These are phyloP conservation scores for Pedetes capensis DNA, from an alignment of 2,113 vertebrate genomes.

Conservation along the genomic window DNA sequence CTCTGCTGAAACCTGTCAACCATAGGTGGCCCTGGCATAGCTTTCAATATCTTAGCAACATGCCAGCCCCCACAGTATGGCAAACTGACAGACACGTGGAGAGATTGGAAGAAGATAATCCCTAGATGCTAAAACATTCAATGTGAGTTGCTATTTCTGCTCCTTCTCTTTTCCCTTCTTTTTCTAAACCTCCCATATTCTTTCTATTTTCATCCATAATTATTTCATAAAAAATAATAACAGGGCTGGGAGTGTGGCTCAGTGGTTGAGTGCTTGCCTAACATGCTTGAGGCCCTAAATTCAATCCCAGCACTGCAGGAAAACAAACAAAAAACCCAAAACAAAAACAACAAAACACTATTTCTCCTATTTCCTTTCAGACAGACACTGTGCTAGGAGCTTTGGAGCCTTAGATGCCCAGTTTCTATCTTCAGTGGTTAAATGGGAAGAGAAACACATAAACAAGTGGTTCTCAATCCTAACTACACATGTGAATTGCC, in stretches of 20 bases:
- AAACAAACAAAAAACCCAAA: too few relatives aligned
- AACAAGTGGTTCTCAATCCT: not conserved
- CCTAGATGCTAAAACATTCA: not conserved
- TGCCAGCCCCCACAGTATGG: too few relatives aligned
- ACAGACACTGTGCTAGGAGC: not conserved
- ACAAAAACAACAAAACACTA: not conserved
- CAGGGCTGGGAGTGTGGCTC: not conserved
- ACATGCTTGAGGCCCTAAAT: not conserved
- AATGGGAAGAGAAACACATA: not conserved
- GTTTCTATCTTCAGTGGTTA: not conserved
- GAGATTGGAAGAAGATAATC: not conserved
- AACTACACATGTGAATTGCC: not conserved
- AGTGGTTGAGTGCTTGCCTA: not conserved
- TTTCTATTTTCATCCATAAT: not conserved
- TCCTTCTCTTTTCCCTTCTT: not conserved
- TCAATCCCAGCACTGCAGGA: not conserved
- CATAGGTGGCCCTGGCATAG: too few relatives aligned
- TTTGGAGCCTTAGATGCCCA: not conserved
- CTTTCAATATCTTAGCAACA: too few relatives aligned
- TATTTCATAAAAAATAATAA: not conserved
- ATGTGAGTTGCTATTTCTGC: not conserved
- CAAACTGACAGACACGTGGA: too few relatives aligned
- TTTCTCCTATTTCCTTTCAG: not conserved
- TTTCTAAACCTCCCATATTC: not conserved
- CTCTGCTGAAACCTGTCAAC: too few relatives aligned